These are phyloP conservation scores for Cataglyphis altisquamis DNA, from an alignment of 2,888 invertebrate species.

Conservation along the genomic window DNA sequence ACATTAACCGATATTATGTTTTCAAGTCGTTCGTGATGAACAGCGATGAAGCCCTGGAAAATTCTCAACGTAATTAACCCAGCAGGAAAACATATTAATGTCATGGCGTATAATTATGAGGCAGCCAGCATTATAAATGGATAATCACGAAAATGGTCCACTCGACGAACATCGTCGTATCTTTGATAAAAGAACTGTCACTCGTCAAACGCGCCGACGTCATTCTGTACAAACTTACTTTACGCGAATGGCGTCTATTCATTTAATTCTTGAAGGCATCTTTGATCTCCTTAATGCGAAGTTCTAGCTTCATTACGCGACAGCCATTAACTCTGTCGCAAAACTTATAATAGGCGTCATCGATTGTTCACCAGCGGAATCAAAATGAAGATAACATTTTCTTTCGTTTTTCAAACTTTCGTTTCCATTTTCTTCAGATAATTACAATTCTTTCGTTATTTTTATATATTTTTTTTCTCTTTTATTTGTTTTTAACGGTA, in stretches of 20 bases:
- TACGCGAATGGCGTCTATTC: conserved; percentile 10
- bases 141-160: conserved; percentile 23
- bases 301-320: conserved; percentile 21
- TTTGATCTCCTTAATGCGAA: neutral
- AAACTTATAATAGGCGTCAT: conserved; percentile 29
- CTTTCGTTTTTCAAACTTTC: neutral
- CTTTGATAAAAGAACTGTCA: conserved; percentile 5
- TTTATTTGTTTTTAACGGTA: neutral
- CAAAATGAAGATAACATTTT: conserved; percentile 3
- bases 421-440: neutral
- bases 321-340: conserved; percentile 24
- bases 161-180: neutral
- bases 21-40: conserved; percentile 11
- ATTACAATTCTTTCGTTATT: neutral
- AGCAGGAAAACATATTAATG: conserved; percentile 26
- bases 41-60: conserved; percentile 14
- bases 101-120: conserved; percentile 1
- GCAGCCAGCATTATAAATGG: neutral
- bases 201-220: conserved; percentile 13
- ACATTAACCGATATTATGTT: conserved; percentile 23
- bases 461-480: neutral
- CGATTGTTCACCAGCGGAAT: neutral
- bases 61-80: conserved; percentile 27
- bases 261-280: conserved; percentile 32
- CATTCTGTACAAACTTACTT: neutral